Percentiles rank a stretch among this genome's conserved stretches.
These are phyloP conservation scores for Drosophila parabipectinata DNA, from an alignment of 1,140 invertebrate genomes.

Conservation along the genomic window DNA sequence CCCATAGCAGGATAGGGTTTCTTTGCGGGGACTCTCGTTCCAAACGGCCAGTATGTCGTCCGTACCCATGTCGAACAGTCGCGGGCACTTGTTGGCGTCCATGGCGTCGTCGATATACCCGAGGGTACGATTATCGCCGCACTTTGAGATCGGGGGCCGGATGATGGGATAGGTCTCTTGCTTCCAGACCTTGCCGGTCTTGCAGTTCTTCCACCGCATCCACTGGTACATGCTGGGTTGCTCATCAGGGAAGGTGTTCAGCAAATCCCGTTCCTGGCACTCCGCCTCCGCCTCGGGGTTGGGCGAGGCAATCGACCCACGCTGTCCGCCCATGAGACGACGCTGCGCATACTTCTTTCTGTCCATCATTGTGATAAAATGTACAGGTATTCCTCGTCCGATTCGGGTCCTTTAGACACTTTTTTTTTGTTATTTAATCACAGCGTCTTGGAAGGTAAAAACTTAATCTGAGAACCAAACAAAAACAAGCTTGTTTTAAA, in stretches of 20 bases:
- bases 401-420: slow-evolving; percentile 27
- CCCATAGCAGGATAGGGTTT: slow-evolving; percentile 51
- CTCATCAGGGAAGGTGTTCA: neutral
- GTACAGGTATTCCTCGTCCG: neutral
- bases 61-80: slow-evolving; percentile 14
- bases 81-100: slow-evolving; percentile 20
- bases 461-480: slow-evolving; percentile 12
- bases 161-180: slow-evolving; percentile 49
- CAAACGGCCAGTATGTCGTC: slow-evolving; percentile 43
- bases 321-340: neutral
- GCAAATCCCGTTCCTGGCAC: slow-evolving; percentile 6
- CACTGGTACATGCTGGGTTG: slow-evolving; percentile 20
- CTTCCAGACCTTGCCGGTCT: slow-evolving; percentile 3
- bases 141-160: slow-evolving; percentile 33
- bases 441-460: neutral
- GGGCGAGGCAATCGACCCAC: neutral
- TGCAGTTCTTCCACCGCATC: slow-evolving; percentile 52
- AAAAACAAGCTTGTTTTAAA: slow-evolving; percentile 23
- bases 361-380: slow-evolving; percentile 6
- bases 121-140: slow-evolving; percentile 5
- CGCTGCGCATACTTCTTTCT: neutral
- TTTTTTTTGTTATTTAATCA: neutral
- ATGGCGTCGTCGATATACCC: slow-evolving; percentile 18
- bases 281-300: neutral
- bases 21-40: slow-evolving; percentile 38